Evolutionary conservation across 2,113 vertebrate genomes (phyloP).

Genomic region (Cebidichthys violaceus): DNA sequence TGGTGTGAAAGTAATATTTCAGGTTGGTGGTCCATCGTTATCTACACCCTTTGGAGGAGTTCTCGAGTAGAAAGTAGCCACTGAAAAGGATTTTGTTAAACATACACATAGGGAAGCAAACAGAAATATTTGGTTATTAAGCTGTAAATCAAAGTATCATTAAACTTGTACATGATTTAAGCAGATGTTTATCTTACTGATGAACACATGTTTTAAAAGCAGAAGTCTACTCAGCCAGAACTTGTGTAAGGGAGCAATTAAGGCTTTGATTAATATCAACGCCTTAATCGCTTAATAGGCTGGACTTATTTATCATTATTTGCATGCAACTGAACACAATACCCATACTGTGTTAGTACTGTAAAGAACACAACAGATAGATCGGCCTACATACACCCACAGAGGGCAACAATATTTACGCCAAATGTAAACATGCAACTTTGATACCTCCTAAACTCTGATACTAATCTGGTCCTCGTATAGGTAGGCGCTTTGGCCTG

Average conservation of each 20-base stretch:
- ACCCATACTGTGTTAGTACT: neutral
- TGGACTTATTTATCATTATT: neutral
- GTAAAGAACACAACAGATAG: too few relatives aligned
- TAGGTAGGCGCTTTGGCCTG: neutral
- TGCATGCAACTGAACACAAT: neutral
- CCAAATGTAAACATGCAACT: neutral
- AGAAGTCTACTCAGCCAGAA: too few relatives aligned
- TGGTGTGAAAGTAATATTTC: slow-evolving; percentile 8
- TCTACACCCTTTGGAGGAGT: neutral
- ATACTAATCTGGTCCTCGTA: neutral
- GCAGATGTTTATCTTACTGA: too few relatives aligned
- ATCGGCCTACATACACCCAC: too few relatives aligned
- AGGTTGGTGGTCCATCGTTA: neutral
- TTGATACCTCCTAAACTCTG: neutral
- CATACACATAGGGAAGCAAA: neutral
- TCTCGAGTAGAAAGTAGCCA: neutral
- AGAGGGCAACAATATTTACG: neutral
- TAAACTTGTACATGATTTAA: too few relatives aligned
- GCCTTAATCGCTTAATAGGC: too few relatives aligned
- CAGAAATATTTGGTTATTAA: neutral
- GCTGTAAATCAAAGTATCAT: neutral
- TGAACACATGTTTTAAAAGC: too few relatives aligned
- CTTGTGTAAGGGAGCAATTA: too few relatives aligned
- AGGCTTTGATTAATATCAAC: too few relatives aligned
- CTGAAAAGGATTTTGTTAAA: neutral